Conservation (phyloP, 2,888 invertebrate genomes). For the Drosophila peninsularis region DNA sequence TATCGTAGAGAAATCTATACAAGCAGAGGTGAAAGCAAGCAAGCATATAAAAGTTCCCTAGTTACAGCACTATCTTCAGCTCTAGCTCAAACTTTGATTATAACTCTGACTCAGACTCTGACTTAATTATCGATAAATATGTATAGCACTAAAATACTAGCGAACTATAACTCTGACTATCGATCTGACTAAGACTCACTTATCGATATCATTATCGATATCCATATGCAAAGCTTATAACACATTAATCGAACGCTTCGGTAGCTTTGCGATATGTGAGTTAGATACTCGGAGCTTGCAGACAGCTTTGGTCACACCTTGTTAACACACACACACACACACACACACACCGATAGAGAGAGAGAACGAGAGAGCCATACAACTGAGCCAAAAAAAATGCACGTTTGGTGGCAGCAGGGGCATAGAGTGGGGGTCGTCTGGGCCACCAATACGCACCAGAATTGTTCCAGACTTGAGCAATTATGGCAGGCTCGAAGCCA, state of each 20-base stretch:
- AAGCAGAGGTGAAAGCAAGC: not conserved
- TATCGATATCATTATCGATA: conserved; percentile 5
- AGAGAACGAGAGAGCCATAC: not conserved
- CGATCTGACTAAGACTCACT: too few species aligned
- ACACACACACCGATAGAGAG: not conserved
- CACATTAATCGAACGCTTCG: not conserved
- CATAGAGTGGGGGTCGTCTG: conserved; percentile 1
- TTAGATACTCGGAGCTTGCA: not conserved
- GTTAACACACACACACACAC: not conserved
- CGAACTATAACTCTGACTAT: too few species aligned
- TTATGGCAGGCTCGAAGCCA: conserved; percentile 27
- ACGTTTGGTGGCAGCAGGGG: not conserved
- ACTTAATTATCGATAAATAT: too few species aligned
- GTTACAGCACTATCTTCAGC: too few species aligned
- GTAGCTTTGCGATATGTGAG: not conserved
- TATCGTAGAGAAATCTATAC: not conserved
- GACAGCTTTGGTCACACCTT: conserved; percentile 15
- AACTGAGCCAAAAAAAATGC: too few species aligned
- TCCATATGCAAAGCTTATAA: not conserved
- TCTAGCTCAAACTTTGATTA: too few species aligned
- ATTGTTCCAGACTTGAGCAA: conserved; percentile 31
- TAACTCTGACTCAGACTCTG: too few species aligned
- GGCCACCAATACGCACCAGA: conserved; percentile 41
- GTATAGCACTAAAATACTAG: too few species aligned
- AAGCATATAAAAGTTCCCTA: too few species aligned